Evolutionary conservation across 2,797 vertebrate species (phyloP).

Genomic region (Semotilus atromaculatus): DNA sequence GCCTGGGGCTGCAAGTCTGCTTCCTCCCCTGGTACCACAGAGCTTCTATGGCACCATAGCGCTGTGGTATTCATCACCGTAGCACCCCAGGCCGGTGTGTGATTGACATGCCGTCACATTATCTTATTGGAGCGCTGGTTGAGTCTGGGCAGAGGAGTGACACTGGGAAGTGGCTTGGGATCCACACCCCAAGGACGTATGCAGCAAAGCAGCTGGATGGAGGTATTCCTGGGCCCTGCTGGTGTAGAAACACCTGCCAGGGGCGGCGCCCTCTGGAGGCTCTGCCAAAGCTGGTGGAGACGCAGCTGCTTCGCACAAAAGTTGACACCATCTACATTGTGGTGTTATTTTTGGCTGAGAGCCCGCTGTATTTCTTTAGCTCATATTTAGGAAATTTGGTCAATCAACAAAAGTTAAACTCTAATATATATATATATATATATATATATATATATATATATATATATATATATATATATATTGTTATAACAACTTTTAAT

Average conservation of each 20-base stretch:
- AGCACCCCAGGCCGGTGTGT: slow-evolving; percentile 71
- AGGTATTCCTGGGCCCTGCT: slow-evolving; percentile 61
- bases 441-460: too few relatives aligned
- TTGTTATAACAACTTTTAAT: neutral
- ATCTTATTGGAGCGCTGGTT: slow-evolving; percentile 73
- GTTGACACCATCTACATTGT: slow-evolving; percentile 60
- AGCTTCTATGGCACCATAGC: slow-evolving; percentile 71
- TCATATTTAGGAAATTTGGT: slow-evolving; percentile 13
- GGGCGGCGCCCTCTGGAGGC: slow-evolving; percentile 66
- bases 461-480: too few relatives aligned
- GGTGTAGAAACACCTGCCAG: slow-evolving; percentile 58
- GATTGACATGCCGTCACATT: slow-evolving; percentile 83
- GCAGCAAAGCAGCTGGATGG: slow-evolving; percentile 68
- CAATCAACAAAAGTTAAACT: neutral
- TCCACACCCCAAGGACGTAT: slow-evolving; percentile 70
- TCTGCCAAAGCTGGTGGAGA: slow-evolving; percentile 64
- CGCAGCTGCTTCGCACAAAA: slow-evolving; percentile 69
- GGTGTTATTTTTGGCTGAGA: slow-evolving; percentile 69
- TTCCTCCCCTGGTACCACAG: slow-evolving; percentile 68
- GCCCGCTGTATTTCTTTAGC: slow-evolving; percentile 58
- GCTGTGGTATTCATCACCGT: slow-evolving; percentile 70
- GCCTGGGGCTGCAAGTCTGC: slow-evolving; percentile 64
- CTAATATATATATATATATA: too few relatives aligned
- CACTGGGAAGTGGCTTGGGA: slow-evolving; percentile 79
- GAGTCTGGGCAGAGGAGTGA: slow-evolving; percentile 70